Conservation (phyloP, 2,888 invertebrate species). For the Zaprionus obscuricornis region DNA sequence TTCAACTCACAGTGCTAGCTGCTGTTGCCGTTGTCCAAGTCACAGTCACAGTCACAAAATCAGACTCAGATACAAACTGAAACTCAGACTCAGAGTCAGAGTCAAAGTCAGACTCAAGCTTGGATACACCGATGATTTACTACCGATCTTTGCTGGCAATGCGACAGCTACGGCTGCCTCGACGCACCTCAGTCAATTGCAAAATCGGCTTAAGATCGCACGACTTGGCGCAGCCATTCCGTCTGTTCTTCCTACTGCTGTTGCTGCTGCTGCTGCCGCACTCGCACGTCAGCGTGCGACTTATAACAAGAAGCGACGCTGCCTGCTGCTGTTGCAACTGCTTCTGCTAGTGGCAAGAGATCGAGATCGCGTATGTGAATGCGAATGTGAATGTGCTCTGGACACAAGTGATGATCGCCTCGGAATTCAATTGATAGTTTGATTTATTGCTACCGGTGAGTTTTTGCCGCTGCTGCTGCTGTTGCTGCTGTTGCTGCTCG, state of each 20-base stretch:
- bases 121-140: conserved; percentile 64
- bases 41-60: not conserved
- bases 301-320: conserved; percentile 72
- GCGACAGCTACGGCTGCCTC: conserved; percentile 71
- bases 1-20: not conserved
- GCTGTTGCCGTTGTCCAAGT: not conserved
- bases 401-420: conserved; percentile 80
- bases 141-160: conserved; percentile 52
- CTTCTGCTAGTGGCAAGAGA: not conserved
- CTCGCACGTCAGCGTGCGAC: conserved; percentile 57
- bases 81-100: conserved; percentile 24
- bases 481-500: too few species aligned
- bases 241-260: not conserved
- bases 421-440: conserved; percentile 83
- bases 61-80: not conserved
- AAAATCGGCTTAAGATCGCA: conserved; percentile 74
- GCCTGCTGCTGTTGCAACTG: conserved; percentile 1
- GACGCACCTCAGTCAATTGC: conserved; percentile 76
- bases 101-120: too few species aligned
- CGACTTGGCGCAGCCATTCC: conserved; percentile 44
- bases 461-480: conserved; percentile 51
- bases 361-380: conserved; percentile 11
- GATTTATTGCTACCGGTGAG: conserved; percentile 82
- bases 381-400: not conserved
- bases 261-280: conserved; percentile 11